Evolutionary conservation across 2,797 vertebrate genomes (phyloP).

Genomic region (Menidia menidia): DNA sequence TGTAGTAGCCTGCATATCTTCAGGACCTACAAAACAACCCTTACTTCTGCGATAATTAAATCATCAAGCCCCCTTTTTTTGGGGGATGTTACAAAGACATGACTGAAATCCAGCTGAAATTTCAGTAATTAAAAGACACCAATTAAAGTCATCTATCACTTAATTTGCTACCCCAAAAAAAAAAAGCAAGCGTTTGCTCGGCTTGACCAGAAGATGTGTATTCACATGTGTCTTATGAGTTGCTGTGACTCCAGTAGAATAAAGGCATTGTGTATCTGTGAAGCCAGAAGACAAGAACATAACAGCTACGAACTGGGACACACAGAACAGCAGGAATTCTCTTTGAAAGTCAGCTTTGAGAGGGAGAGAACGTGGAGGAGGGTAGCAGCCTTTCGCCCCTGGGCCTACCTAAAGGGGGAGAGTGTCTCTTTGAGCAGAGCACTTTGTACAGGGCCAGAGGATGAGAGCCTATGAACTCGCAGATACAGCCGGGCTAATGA

Average conservation of each 20-base stretch:
- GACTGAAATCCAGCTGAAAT: conserved; percentile 26
- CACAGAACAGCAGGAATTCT: conserved; percentile 76
- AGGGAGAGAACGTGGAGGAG: conserved; percentile 60
- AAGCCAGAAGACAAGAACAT: conserved; percentile 67
- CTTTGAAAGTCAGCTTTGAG: conserved; percentile 73
- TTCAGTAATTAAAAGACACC: conserved; percentile 10
- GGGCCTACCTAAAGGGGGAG: conserved; percentile 60
- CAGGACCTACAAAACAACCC: conserved; percentile 64
- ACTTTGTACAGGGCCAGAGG: conserved; percentile 71
- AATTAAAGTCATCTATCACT: conserved; percentile 18
- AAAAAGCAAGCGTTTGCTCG: conserved; percentile 2
- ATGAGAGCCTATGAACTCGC: conserved; percentile 71
- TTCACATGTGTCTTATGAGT: conserved; percentile 10
- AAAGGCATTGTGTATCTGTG: conserved; percentile 52
- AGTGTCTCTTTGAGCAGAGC: conserved; percentile 69
- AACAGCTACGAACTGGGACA: conserved; percentile 68
- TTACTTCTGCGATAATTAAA: conserved; percentile 61
- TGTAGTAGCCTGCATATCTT: conserved; percentile 63
- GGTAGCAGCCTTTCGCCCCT: conserved; percentile 60
- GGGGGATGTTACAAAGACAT: conserved; percentile 30
- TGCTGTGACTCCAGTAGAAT: conserved; percentile 39
- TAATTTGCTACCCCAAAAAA: not conserved
- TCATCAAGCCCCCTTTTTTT: conserved; percentile 22
- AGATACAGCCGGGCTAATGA: conserved; percentile 69
- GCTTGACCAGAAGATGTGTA: conserved; percentile 5